Evolutionary conservation across 2,113 vertebrate species (phyloP).

Genomic region (Callipepla squamata): DNA sequence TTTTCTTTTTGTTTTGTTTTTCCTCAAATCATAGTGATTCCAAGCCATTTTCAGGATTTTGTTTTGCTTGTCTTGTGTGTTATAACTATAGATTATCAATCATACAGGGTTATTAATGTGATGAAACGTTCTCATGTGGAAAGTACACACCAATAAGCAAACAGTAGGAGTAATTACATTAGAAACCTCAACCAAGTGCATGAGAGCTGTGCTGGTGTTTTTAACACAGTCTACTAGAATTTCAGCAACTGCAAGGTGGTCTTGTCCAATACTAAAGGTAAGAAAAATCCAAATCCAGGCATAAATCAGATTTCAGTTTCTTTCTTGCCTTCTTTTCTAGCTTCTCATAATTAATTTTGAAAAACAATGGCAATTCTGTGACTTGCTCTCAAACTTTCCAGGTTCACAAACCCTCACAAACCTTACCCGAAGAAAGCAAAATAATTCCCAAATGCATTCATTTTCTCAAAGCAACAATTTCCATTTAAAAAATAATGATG

Average conservation of each 20-base stretch:
- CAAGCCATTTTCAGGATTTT: not conserved
- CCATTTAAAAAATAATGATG: rapidly evolving
- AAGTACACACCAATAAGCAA: not conserved
- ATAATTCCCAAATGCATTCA: not conserved
- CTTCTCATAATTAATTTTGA: not conserved
- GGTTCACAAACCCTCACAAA: not conserved
- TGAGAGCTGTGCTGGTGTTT: not conserved
- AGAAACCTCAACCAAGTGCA: not conserved
- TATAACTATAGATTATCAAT: not conserved
- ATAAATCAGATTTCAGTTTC: not conserved
- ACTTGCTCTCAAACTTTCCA: not conserved
- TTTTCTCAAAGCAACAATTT: not conserved
- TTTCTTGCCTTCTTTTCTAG: not conserved
- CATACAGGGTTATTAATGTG: not conserved
- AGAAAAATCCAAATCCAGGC: not conserved
- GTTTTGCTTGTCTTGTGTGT: rapidly evolving
- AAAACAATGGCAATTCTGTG: not conserved
- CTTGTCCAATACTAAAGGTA: not conserved
- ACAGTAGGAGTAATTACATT: not conserved
- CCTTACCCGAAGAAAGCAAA: not conserved
- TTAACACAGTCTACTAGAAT: not conserved
- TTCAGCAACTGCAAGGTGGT: not conserved
- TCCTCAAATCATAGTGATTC: not conserved
- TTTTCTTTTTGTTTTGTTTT: not conserved
- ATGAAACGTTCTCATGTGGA: not conserved